Conservation (phyloP, 2,797 vertebrate genomes). For the Sparus aurata region DNA sequence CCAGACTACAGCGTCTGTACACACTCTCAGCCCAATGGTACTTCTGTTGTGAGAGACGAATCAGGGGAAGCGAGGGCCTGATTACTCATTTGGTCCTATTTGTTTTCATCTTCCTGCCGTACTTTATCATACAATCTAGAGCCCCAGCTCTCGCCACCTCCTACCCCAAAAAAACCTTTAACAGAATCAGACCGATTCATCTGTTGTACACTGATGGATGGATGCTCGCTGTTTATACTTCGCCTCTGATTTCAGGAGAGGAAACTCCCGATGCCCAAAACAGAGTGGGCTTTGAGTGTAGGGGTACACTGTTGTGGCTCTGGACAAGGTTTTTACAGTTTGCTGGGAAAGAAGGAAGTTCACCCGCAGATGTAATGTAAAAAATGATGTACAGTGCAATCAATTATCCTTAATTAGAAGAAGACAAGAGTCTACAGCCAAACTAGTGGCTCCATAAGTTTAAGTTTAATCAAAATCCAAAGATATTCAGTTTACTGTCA, state of each 20-base stretch:
- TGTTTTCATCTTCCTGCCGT: slow-evolving; percentile 72
- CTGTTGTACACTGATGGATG: slow-evolving; percentile 77
- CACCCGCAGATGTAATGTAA: not conserved
- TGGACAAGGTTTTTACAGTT: slow-evolving; percentile 45
- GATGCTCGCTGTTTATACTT: slow-evolving; percentile 55
- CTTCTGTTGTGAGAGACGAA: slow-evolving; percentile 47
- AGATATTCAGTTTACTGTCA: no score
- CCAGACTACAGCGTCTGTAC: slow-evolving; percentile 53
- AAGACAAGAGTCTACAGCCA: not conserved
- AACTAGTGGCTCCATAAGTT: not conserved
- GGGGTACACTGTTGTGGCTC: slow-evolving; percentile 30
- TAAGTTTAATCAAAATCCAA: no score
- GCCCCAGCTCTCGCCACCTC: slow-evolving; percentile 35
- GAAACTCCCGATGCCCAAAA: slow-evolving; percentile 53
- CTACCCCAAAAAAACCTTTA: slow-evolving; percentile 1
- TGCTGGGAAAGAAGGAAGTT: not conserved
- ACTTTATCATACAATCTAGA: slow-evolving; percentile 75
- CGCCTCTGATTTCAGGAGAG: slow-evolving; percentile 63
- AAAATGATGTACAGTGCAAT: not conserved
- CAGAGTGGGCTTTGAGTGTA: slow-evolving; percentile 56
- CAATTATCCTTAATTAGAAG: not conserved
- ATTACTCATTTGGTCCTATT: slow-evolving; percentile 79
- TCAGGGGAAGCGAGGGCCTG: slow-evolving; percentile 34
- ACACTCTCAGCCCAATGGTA: slow-evolving; percentile 34
- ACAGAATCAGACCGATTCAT: slow-evolving; percentile 77